Percentiles rank a stretch among this genome's conserved stretches.
Conservation (phyloP, 1,140 invertebrate genomes). For the Dreissena rostriformis region DNA sequence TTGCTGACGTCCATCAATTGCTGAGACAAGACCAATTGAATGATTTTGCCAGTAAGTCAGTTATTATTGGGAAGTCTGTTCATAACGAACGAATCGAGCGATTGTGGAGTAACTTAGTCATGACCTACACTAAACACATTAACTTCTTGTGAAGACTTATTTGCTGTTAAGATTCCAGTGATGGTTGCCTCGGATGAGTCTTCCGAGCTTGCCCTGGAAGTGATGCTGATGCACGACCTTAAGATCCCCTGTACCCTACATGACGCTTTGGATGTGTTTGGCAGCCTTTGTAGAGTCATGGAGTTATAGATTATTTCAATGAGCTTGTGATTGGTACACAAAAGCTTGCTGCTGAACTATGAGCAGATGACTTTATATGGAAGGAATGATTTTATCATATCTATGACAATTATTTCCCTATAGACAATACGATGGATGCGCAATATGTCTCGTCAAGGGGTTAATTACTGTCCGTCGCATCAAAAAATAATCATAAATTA, state of each 20-base stretch:
- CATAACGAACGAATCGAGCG: constrained; percentile 19
- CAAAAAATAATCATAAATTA: too few species aligned
- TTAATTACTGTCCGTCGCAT: too few species aligned
- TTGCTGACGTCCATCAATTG: constrained; percentile 11
- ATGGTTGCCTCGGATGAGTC: not conserved
- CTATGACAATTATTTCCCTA: too few species aligned
- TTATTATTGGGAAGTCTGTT: not conserved
- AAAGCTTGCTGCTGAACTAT: too few species aligned
- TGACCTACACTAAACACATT: not conserved
- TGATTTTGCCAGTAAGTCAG: not conserved
- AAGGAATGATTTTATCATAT: too few species aligned
- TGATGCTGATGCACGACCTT: not conserved
- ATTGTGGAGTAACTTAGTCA: constrained; percentile 9
- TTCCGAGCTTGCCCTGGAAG: constrained; percentile 5
- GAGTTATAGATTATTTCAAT: not conserved
- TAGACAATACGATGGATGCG: too few species aligned
- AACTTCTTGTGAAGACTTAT: not conserved
- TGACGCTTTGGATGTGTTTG: not conserved
- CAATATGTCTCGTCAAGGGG: too few species aligned
- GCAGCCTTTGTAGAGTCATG: not conserved
- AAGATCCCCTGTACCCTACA: not conserved
- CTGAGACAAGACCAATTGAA: too few species aligned
- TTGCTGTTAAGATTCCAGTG: not conserved
- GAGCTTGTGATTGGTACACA: too few species aligned
- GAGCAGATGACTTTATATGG: too few species aligned